Percentiles rank a stretch among this genome's conserved stretches.
phyloP scores from a whole-genome alignment of 2,113 vertebrate species.

The Protomyctophum bolini region DNA sequence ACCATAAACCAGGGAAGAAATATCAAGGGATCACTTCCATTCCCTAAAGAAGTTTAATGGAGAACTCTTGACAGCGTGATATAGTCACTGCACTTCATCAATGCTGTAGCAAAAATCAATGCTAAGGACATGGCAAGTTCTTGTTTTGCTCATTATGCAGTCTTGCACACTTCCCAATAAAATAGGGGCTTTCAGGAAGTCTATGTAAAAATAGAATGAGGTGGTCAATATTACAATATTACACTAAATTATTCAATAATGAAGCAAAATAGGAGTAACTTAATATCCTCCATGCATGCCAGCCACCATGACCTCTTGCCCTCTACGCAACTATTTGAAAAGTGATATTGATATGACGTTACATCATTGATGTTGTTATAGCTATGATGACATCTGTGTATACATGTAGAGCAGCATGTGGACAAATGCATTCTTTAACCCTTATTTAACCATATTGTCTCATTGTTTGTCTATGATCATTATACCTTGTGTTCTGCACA shows the following conservation, averaged over 20 bases:
- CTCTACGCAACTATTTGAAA: slow-evolving; percentile 24
- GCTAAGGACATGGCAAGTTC: slow-evolving; percentile 55
- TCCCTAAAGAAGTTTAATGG: slow-evolving; percentile 30
- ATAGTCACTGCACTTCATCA: slow-evolving; percentile 36
- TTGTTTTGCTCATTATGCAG: slow-evolving; percentile 50
- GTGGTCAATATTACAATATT: slow-evolving; percentile 72
- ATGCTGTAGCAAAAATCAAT: slow-evolving; percentile 50
- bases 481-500: no score
- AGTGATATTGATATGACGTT: no score
- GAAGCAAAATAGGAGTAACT: slow-evolving; percentile 58
- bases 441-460: no score
- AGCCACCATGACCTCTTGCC: slow-evolving; percentile 35
- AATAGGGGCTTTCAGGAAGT: slow-evolving; percentile 42
- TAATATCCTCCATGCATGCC: slow-evolving; percentile 39
- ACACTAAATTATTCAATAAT: slow-evolving; percentile 77
- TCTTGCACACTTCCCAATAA: slow-evolving; percentile 31
- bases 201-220: slow-evolving; percentile 58
- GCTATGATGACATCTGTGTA: not conserved
- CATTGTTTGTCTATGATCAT: no score
- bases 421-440: no score
- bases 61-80: slow-evolving; percentile 28
- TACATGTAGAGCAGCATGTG: no score
- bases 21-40: slow-evolving; percentile 24
- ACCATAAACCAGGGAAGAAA: slow-evolving; percentile 7
- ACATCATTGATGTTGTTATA: not conserved